Evolutionary conservation across 2,888 invertebrate genomes (phyloP), one percentile per base, ranked within the genome.

Genomic region (Neocrepidodera transversa): DNA sequence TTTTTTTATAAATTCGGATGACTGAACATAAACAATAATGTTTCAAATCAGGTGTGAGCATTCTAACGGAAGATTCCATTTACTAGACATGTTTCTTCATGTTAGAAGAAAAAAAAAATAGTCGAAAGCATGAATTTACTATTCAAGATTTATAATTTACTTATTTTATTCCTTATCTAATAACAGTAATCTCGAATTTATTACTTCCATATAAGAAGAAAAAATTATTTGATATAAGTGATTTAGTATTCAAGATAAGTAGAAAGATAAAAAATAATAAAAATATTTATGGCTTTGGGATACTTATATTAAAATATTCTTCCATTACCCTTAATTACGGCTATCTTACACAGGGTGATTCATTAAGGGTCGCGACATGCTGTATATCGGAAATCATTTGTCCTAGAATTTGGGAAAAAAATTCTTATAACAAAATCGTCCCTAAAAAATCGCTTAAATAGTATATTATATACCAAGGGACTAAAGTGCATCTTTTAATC

Each of bases 1-100:
- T n/a, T n/a, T 42, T 42, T 42, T 42, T 17, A 17, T 3, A 42
- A 42, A 42, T 42, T 17, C 42, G 42, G 20, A 42, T 42, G 42
- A 42, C 4, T 26, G 43, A 43, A 16, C 20, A 13, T 23, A 47
- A 47, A 16, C 47, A 28, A 47, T 17, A 47, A 48, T 32, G 30
- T 32, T 1, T 32, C 8, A 30, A 48, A 16, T 18, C 32, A 17
- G 17, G 10, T 48, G 7, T 48, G 16, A 14, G 14, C 7, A 16
- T 11, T 16, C 8, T 47, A 28, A 23, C 14, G 23, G 20, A 45
- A 16, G 11, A 14, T 45, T 45, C 6, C 8, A 17, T 8, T 42
- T 42, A 17, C 18, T 17, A 42, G 7, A 17, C 6, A 17, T 32
- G 7, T 49, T 8, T 28, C 28, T 8, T 28, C 28, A 28, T 28